Evolutionary conservation across 2,888 invertebrate genomes (phyloP), one percentile per base, ranked within the genome.

Genomic region (Platerodrilus igneus): DNA sequence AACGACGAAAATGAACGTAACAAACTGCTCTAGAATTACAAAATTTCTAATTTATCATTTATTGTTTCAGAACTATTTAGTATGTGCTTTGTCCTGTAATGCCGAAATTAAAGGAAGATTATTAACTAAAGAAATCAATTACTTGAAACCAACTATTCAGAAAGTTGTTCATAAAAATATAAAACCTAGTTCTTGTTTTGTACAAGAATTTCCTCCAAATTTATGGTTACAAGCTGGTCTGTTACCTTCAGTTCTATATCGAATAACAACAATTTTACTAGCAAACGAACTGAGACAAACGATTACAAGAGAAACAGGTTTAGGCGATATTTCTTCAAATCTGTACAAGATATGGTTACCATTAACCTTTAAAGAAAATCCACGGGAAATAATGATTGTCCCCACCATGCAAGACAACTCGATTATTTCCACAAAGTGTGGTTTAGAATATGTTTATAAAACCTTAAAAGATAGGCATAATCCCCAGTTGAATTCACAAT

Each of bases 141-240:
- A 75, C 41, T 69, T 78, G 8, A 75, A 72, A 48, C 76, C 76
- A 8, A 64, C 69, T 66, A 60, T 63, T 11, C 39, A 26, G 6
- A 77, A 79, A 22, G 76, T 78, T 10, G 72, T 75, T 42, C 68
- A 71, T 1, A 81, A 87, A 50, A 75, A 83, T 37, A 76, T 96
- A 26, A 76, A 96, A 8, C 93, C 96, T 0, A 96, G 97, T 67
- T 73, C 93, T 47, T 89, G 92, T 59, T 76, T 80, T 16, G 78
- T 75, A 56, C 79, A 81, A 46, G 71, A 73, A 1, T 86, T 78
- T 59, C 84, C 88, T 0, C 76, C 81, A 10, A 70, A 82, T 8
- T 70, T 93, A 42, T 95, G 92, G 89, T 72, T 86, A 13, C 91
- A 94, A 66, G 83, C 88, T 0, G 78, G 81, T 1, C 76, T 86